Conservation (phyloP, 2,888 invertebrate genomes). For the Flabesymbios commensalis region DNA sequence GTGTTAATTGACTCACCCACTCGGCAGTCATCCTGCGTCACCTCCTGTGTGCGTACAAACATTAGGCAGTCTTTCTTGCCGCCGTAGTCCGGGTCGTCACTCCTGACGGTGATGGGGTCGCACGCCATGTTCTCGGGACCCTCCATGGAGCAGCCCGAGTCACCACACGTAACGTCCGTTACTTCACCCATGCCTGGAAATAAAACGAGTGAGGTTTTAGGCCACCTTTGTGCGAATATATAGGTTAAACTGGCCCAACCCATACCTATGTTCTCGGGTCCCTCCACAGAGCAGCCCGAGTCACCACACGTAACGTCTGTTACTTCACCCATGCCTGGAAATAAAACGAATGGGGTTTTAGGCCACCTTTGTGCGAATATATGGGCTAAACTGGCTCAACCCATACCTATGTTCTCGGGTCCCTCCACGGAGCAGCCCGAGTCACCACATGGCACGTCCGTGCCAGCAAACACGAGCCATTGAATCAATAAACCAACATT, state of each 20-base stretch:
- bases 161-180: conserved; percentile 22
- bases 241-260: neutral
- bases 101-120: conserved; percentile 42
- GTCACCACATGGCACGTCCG: conserved; percentile 18
- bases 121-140: conserved; percentile 33
- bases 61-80: conserved; percentile 18
- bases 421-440: conserved; percentile 17
- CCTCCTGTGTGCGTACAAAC: conserved; percentile 24
- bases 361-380: neutral
- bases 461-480: no score
- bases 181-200: conserved; percentile 9
- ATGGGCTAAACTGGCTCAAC: neutral
- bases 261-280: conserved; percentile 20
- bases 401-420: conserved; percentile 19
- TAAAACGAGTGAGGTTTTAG: no score
- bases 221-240: neutral
- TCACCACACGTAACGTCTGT: conserved; percentile 20
- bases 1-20: conserved; percentile 16
- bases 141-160: conserved; percentile 12
- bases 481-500: no score
- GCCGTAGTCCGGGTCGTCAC: conserved; percentile 28
- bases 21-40: conserved; percentile 12
- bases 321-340: conserved; percentile 11
- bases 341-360: no score
- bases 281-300: conserved; percentile 14